Conservation (phyloP, 2,888 invertebrate species). For the Hofmannophila pseudospretella region DNA sequence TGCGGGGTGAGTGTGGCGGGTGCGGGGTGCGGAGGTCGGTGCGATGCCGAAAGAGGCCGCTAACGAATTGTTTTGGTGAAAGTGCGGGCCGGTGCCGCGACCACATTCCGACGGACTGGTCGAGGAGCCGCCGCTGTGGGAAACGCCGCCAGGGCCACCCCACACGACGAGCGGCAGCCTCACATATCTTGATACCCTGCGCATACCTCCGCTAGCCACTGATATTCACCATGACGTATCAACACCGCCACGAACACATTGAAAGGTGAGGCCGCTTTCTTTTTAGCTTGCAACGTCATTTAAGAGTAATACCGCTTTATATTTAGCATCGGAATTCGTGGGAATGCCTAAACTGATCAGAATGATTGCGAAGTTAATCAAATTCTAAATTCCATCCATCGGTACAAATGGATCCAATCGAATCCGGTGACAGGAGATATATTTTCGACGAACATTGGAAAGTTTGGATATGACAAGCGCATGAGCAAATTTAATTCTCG, state of each 20-base stretch:
- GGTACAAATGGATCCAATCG: constrained; percentile 1
- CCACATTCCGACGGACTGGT: constrained; percentile 77
- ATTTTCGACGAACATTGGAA: constrained; percentile 18
- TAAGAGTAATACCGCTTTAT: not conserved
- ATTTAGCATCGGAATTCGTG: not conserved
- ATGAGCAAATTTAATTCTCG: constrained; percentile 41
- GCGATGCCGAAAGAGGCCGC: constrained; percentile 75
- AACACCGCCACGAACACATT: not conserved
- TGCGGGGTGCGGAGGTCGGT: constrained; percentile 56
- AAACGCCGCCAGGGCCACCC: constrained; percentile 71
- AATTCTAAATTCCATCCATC: not conserved
- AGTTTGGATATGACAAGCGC: constrained; percentile 39
- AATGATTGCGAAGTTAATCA: not conserved
- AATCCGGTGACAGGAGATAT: constrained; percentile 1
- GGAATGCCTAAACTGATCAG: constrained; percentile 1
- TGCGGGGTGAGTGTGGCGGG: constrained; percentile 43
- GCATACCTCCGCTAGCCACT: constrained; percentile 4
- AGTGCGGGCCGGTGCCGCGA: constrained; percentile 75
- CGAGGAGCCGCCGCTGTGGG: constrained; percentile 76
- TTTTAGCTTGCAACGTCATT: not conserved
- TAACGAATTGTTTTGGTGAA: constrained; percentile 79
- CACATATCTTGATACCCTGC: constrained; percentile 9
- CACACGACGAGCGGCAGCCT: constrained; percentile 46
- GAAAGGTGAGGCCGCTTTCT: constrained; percentile 1
- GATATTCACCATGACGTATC: not conserved